Percentiles rank a stretch among this genome's conserved stretches.
Evolutionary conservation across 2,113 vertebrate genomes (phyloP).

Genomic region (Psophia crepitans): DNA sequence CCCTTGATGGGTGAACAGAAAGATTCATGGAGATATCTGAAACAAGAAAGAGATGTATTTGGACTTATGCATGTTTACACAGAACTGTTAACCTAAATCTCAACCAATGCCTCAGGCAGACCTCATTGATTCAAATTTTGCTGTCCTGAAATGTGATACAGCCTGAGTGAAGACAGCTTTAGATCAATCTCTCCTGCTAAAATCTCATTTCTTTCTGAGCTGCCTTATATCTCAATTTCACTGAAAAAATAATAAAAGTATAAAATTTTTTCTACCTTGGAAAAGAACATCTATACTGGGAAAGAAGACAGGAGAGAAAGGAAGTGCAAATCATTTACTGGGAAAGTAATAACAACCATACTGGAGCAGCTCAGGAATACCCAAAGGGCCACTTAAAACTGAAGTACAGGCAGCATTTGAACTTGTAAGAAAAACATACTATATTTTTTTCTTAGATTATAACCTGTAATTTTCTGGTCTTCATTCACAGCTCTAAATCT

Average conservation of each 20-base stretch:
- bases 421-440: neutral
- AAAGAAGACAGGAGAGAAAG: neutral
- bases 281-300: neutral
- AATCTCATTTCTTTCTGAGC: conserved; percentile 5
- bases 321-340: neutral
- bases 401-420: neutral
- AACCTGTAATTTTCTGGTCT: neutral
- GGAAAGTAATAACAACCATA: neutral
- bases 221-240: conserved; percentile 16
- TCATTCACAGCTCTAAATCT: neutral
- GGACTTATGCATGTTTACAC: neutral
- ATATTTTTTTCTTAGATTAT: neutral
- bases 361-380: neutral
- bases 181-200: neutral
- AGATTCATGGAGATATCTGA: neutral
- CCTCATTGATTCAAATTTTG: neutral
- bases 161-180: neutral
- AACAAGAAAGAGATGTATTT: neutral
- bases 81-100: conserved; percentile 6
- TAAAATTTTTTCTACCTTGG: neutral
- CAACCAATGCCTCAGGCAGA: neutral
- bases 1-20: conserved; percentile 17
- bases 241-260: conserved; percentile 2
- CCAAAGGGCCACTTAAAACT: neutral
- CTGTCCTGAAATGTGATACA: neutral